These are phyloP conservation scores for Mohoua ochrocephala DNA, from an alignment of 2,113 vertebrate genomes.

Conservation along the genomic window DNA sequence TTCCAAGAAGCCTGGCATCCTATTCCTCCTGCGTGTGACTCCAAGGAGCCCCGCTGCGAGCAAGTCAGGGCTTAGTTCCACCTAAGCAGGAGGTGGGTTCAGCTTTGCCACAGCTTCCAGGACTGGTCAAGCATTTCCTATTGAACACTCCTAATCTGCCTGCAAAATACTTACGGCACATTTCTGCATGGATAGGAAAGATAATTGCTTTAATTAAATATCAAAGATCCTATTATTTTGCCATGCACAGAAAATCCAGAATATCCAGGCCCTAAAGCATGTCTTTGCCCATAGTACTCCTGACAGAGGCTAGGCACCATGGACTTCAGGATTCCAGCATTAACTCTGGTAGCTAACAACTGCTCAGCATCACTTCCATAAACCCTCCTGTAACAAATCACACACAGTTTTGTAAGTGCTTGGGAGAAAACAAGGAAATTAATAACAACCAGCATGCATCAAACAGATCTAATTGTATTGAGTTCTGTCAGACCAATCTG, in stretches of 20 bases:
- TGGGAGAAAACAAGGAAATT: not conserved
- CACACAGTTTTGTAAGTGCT: not conserved
- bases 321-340: not conserved
- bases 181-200: not conserved
- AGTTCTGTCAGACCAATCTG: not conserved
- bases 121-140: not conserved
- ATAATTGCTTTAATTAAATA: not conserved
- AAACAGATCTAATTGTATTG: not conserved
- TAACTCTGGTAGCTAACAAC: not conserved
- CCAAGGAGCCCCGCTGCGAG: fast-evolving
- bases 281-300: not conserved
- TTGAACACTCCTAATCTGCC: not conserved
- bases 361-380: not conserved
- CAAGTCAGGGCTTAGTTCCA: not conserved
- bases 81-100: not conserved
- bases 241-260: not conserved
- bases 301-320: not conserved
- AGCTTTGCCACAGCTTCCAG: not conserved
- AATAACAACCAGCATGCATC: not conserved
- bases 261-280: not conserved
- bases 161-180: not conserved
- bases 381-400: not conserved
- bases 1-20: not conserved
- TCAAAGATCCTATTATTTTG: not conserved
- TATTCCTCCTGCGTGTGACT: fast-evolving